Evolutionary conservation across 2,797 vertebrate species (phyloP).

Genomic region (Peromyscus melanophrys): DNA sequence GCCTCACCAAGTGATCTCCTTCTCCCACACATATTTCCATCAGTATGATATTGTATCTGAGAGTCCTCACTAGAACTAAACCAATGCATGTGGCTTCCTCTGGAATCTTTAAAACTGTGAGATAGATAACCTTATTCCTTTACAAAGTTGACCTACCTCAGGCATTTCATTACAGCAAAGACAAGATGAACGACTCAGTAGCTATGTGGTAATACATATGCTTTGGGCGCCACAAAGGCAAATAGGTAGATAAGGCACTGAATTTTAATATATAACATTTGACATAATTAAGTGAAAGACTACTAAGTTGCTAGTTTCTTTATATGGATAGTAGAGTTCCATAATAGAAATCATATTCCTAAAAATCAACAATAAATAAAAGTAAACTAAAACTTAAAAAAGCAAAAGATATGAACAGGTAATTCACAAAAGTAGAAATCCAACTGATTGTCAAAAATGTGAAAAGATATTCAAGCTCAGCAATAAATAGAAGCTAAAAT

Average conservation of each 20-base stretch:
- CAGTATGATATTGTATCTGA: background rate
- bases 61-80: too few species aligned
- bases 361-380: background rate
- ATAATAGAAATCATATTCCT: background rate
- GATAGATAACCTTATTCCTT: background rate
- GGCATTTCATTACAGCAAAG: background rate
- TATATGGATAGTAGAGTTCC: background rate
- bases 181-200: background rate
- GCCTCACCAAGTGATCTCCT: background rate
- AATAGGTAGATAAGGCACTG: background rate
- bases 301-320: background rate
- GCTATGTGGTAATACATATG: background rate
- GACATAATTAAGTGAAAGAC: conserved; percentile 40
- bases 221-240: conserved; percentile 45
- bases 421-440: conserved; percentile 4
- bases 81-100: background rate
- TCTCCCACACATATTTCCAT: background rate
- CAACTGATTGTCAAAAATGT: background rate
- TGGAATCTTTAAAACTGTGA: background rate
- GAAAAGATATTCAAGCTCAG: background rate
- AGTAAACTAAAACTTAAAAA: conserved; percentile 45
- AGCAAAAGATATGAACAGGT: background rate
- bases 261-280: conserved; percentile 48
- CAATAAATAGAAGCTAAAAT: conserved; percentile 32
- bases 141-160: background rate